phyloP scores from a whole-genome alignment of 2,888 invertebrate genomes.

The Atethmia centrago region DNA sequence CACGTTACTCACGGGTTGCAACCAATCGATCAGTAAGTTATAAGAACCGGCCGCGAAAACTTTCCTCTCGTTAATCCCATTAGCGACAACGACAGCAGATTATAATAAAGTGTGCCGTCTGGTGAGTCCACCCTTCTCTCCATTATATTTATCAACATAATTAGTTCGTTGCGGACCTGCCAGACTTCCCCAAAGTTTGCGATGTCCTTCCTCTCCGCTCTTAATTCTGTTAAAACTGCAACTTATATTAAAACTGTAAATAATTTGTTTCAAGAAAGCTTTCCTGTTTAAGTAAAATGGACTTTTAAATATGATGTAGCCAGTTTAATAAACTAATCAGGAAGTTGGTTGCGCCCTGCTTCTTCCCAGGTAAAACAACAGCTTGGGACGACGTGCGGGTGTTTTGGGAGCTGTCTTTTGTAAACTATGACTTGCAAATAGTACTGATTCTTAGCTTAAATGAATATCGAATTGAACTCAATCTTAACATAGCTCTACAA shows the following conservation, averaged over 20 bases:
- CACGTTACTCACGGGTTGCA: too few species aligned
- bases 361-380: background rate
- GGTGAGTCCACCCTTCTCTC: conserved; percentile 21
- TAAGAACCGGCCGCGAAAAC: background rate
- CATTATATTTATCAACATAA: conserved; percentile 47
- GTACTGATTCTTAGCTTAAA: too few species aligned
- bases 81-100: conserved; percentile 17
- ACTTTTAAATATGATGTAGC: background rate
- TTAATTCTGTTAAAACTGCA: conserved; percentile 29
- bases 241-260: conserved; percentile 27
- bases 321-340: background rate
- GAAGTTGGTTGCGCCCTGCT: background rate
- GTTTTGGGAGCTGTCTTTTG: too few species aligned
- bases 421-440: too few species aligned
- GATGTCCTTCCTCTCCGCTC: conserved; percentile 15
- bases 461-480: background rate
- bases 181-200: conserved; percentile 29
- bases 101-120: conserved; percentile 34
- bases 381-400: background rate
- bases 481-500: background rate
- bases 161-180: conserved; percentile 36
- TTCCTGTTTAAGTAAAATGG: background rate
- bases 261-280: conserved; percentile 24
- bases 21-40: too few species aligned
- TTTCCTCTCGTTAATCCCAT: conserved; percentile 22